Evolutionary conservation across 1,140 invertebrate species (phyloP).

Genomic region (Bacillus rossius): DNA sequence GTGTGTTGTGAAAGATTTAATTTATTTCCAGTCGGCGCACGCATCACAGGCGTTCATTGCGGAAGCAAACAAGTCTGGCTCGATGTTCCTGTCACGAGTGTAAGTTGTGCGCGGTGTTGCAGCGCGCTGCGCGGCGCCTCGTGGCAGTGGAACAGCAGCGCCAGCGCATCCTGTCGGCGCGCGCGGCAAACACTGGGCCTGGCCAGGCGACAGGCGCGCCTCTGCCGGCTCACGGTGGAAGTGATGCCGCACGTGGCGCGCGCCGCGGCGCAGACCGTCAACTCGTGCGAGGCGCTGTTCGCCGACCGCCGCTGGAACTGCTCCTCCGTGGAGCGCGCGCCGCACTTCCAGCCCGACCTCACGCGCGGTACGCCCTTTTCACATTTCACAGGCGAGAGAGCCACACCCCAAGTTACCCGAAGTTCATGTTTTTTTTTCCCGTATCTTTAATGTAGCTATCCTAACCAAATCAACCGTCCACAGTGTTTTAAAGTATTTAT

Average conservation of each 20-base stretch:
- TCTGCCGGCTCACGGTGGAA: constrained; percentile 56
- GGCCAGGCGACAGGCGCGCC: constrained; percentile 53
- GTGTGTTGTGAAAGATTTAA: no score
- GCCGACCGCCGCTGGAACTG: constrained; percentile 78
- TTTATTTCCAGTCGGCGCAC: no score
- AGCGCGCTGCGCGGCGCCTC: constrained; percentile 10
- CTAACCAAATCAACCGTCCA: no score
- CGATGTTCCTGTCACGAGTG: no score
- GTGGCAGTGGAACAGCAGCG: constrained; percentile 5
- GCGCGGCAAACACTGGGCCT: constrained; percentile 50
- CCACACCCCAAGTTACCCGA: no score
- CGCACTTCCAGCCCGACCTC: constrained; percentile 65
- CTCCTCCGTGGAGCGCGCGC: constrained; percentile 65
- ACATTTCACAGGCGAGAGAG: no score
- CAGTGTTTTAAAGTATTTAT: no score
- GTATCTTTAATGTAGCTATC: no score
- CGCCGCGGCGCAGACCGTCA: constrained; percentile 59
- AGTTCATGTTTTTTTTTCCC: no score
- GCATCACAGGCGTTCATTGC: no score
- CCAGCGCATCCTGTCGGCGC: constrained; percentile 27
- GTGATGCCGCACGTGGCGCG: constrained; percentile 69
- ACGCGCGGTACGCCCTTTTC: constrained; percentile 54
- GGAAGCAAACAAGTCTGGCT: no score
- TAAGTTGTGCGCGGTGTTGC: constrained; percentile 10
- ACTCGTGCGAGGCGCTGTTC: constrained; percentile 68